Evolutionary conservation across 2,888 invertebrate genomes (phyloP).

Genomic region (Mythimna impura): DNA sequence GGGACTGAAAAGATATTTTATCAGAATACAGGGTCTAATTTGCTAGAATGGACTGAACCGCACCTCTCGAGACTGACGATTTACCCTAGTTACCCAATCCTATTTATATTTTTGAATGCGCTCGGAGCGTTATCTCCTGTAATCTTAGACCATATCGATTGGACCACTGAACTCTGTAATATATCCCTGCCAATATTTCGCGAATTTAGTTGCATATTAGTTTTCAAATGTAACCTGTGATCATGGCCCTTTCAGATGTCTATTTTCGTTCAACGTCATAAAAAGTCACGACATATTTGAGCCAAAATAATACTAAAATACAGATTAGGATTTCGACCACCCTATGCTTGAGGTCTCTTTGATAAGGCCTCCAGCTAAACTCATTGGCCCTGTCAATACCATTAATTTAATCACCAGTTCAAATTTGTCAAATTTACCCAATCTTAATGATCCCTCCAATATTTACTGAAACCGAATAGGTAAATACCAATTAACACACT

Average conservation of each 20-base stretch:
- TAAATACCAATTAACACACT: constrained; percentile 22
- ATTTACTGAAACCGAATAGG: background rate
- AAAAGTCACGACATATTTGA: background rate
- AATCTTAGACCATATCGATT: constrained; percentile 60
- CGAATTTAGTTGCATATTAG: constrained; percentile 60
- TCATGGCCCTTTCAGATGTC: constrained; percentile 44
- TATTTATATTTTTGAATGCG: constrained; percentile 63
- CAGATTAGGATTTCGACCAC: background rate
- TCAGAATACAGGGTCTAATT: constrained; percentile 62
- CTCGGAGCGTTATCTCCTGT: constrained; percentile 48
- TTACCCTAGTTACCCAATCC: constrained; percentile 70
- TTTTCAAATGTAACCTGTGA: constrained; percentile 37
- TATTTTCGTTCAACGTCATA: constrained; percentile 15
- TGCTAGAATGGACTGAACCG: constrained; percentile 64
- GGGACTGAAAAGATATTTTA: constrained; percentile 33
- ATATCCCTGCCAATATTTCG: constrained; percentile 53
- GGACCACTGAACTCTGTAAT: constrained; percentile 52
- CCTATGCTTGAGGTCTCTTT: background rate
- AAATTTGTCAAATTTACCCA: background rate
- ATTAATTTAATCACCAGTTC: background rate
- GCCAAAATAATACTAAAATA: background rate
- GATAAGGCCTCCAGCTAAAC: background rate
- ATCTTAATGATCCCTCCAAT: constrained; percentile 15
- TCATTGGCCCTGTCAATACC: background rate
- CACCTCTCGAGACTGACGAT: constrained; percentile 81